A percentile compares a stretch with the other conserved stretches of the same genome.
These are phyloP conservation scores for Camponotus vicinus DNA, from an alignment of 1,140 invertebrate species.

Conservation along the genomic window DNA sequence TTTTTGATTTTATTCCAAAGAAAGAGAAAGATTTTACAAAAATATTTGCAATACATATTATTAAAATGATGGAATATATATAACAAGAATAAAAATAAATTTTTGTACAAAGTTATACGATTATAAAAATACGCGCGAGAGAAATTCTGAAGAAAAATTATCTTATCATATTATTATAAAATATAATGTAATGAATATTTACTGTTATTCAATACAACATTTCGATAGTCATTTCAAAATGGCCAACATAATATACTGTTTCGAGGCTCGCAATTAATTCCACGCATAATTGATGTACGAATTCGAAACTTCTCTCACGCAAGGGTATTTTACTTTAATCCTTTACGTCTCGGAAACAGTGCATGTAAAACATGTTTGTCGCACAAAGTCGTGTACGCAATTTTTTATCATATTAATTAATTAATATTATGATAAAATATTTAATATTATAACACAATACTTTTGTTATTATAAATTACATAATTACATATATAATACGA, in stretches of 20 bases:
- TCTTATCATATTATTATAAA: constrained; percentile 5
- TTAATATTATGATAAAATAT: constrained; percentile 3
- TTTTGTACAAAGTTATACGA: not conserved
- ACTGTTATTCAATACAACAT: not conserved
- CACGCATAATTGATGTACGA: constrained; percentile 40
- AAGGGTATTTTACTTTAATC: constrained; percentile 34
- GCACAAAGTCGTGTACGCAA: not conserved
- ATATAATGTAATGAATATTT: constrained; percentile 14
- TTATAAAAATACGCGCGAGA: not conserved
- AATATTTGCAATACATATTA: constrained; percentile 5
- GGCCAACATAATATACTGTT: constrained; percentile 12
- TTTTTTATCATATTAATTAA: constrained; percentile 20
- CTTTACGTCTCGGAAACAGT: not conserved
- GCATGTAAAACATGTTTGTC: constrained; percentile 25
- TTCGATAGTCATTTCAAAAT: not conserved
- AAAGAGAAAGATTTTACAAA: not conserved
- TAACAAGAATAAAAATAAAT: not conserved
- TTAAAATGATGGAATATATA: not conserved
- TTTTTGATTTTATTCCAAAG: not conserved
- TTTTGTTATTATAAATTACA: not conserved
- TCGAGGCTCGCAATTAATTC: constrained; percentile 32
- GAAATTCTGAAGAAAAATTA: not conserved
- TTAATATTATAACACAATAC: not conserved
- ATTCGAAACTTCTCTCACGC: constrained; percentile 27
- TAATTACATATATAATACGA: not conserved